Evolutionary conservation across 2,113 vertebrate species (phyloP).

Genomic region (Paratilapia polleni): DNA sequence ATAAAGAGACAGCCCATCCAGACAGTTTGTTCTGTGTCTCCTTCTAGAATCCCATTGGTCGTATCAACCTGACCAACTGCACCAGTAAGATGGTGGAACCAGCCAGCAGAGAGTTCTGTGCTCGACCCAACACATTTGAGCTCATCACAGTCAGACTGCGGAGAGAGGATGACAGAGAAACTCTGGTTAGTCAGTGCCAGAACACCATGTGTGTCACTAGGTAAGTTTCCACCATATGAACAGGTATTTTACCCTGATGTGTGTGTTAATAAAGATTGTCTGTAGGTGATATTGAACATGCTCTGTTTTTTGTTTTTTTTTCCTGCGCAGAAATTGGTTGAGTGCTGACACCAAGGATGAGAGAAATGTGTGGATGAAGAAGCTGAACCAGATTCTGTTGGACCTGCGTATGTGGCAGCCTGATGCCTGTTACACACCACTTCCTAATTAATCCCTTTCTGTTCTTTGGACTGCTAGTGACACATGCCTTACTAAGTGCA

Average conservation of each 20-base stretch:
- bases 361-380: conserved; percentile 96
- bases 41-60: conserved; percentile 88
- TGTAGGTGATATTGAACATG: background rate
- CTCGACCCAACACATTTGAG: conserved; percentile 94
- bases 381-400: conserved; percentile 92
- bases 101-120: conserved; percentile 94
- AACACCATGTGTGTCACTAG: conserved; percentile 96
- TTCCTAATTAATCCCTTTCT: conserved; percentile 54
- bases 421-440: conserved; percentile 87
- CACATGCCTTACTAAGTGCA: conserved; percentile 67
- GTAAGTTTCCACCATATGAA: conserved; percentile 73
- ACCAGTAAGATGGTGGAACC: conserved; percentile 90
- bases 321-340: conserved; percentile 90
- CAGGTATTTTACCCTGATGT: background rate
- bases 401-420: conserved; percentile 98
- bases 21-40: background rate
- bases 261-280: background rate
- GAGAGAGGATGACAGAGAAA: conserved; percentile 91
- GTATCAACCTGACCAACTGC: conserved; percentile 92
- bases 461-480: conserved; percentile 16
- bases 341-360: conserved; percentile 98
- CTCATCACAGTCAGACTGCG: conserved; percentile 93
- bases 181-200: conserved; percentile 92
- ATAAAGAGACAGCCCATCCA: background rate
- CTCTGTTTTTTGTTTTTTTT: background rate